Percentiles rank a stretch among this genome's conserved stretches.
These are phyloP conservation scores for Staurois parvus DNA, from an alignment of 2,797 vertebrate genomes.

Conservation along the genomic window DNA sequence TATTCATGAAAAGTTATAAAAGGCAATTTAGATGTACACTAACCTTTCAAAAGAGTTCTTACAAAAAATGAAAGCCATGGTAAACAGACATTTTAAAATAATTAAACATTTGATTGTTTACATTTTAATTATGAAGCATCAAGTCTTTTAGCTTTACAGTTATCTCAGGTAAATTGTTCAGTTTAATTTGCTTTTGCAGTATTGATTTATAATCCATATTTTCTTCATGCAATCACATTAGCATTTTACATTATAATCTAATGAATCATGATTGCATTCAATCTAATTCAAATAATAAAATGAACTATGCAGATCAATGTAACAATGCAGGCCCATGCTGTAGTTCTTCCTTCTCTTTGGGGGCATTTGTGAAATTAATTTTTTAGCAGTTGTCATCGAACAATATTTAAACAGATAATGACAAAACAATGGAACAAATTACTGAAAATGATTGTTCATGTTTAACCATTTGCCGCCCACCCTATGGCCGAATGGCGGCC, in stretches of 20 bases:
- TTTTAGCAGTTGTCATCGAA: constrained; percentile 7
- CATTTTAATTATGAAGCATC: neutral
- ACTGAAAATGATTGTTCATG: neutral
- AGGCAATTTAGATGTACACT: too few relatives aligned
- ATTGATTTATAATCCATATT: constrained; percentile 52
- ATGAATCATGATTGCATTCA: too few relatives aligned
- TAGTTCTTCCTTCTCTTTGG: constrained; percentile 24
- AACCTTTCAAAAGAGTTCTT: too few relatives aligned
- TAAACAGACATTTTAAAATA: neutral
- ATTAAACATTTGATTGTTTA: neutral
- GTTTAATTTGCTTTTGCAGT: constrained; percentile 17
- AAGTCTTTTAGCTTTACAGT: neutral
- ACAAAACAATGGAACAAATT: neutral
- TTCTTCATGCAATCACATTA: constrained; percentile 55
- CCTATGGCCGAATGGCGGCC: too few relatives aligned
- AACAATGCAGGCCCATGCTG: constrained; percentile 21
- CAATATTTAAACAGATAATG: neutral
- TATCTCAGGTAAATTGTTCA: constrained; percentile 15
- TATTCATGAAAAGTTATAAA: too few relatives aligned
- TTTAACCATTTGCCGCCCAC: too few relatives aligned
- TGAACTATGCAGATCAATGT: constrained; percentile 33
- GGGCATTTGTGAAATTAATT: constrained; percentile 32
- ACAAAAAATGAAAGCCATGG: neutral
- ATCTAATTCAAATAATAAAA: too few relatives aligned
- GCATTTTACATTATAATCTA: constrained; percentile 38